Evolutionary conservation across 1,140 invertebrate species (phyloP).

Genomic region (Bombus sylvicola): DNA sequence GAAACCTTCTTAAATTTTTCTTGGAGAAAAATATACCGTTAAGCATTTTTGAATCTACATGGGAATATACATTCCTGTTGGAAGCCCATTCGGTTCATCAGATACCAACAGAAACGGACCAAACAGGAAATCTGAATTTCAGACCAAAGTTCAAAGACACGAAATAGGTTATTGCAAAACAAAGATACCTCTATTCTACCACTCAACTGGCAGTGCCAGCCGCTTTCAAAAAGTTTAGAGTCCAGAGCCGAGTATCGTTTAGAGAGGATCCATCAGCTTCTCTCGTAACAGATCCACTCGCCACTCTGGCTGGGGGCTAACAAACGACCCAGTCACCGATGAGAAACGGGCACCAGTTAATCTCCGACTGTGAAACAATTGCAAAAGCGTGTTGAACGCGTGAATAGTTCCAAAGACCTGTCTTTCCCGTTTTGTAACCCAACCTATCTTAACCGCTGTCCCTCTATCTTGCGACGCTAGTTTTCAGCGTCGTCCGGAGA

Average conservation of each 20-base stretch:
- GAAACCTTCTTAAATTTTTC: too few species aligned
- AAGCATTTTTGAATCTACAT: too few species aligned
- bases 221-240: neutral
- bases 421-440: neutral
- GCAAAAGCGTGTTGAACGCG: neutral
- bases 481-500: neutral
- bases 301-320: neutral
- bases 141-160: too few species aligned
- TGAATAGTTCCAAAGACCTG: neutral
- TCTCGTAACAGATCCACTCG: constrained; percentile 3
- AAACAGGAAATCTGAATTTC: too few species aligned
- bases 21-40: too few species aligned
- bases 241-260: neutral
- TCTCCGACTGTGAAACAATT: neutral
- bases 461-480: neutral
- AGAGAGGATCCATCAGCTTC: neutral
- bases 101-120: too few species aligned
- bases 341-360: constrained; percentile 17
- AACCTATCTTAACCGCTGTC: neutral
- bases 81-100: too few species aligned
- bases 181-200: too few species aligned
- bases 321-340: constrained; percentile 16
- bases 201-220: neutral
- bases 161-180: too few species aligned
- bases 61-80: too few species aligned